phyloP scores from a whole-genome alignment of 1,140 invertebrate species.

The Papilio glaucus region DNA sequence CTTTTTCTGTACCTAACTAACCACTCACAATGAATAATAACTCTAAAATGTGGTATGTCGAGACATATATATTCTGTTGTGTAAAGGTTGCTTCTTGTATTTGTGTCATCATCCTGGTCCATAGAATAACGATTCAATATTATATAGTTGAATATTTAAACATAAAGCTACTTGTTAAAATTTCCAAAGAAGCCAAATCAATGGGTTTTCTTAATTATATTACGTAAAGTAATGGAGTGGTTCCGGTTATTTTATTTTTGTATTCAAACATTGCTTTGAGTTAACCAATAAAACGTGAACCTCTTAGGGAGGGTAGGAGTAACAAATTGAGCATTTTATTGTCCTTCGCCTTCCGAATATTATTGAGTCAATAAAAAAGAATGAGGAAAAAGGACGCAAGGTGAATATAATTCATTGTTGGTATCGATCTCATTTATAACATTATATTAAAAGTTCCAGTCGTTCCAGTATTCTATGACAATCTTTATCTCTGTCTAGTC shows the following conservation, averaged over 20 bases:
- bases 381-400: slow-evolving; percentile 41
- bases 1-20: no score
- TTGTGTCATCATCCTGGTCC: no score
- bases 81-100: no score
- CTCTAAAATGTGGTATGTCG: no score
- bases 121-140: no score
- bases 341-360: slow-evolving; percentile 58
- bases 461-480: background rate
- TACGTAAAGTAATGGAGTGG: background rate
- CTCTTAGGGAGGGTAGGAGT: slow-evolving; percentile 52
- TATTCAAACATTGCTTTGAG: slow-evolving; percentile 37
- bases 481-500: background rate
- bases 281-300: slow-evolving; percentile 51
- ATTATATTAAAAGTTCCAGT: background rate
- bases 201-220: background rate
- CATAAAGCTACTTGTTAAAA: no score
- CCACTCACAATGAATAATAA: no score
- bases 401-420: slow-evolving; percentile 1
- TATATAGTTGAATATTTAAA: no score
- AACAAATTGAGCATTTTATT: slow-evolving; percentile 67
- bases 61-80: no score
- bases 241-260: slow-evolving; percentile 19
- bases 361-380: slow-evolving; percentile 45
- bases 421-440: background rate
- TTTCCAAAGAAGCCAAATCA: background rate